Conservation (phyloP, 2,888 invertebrate genomes). For the Sminthurinus aureus region DNA sequence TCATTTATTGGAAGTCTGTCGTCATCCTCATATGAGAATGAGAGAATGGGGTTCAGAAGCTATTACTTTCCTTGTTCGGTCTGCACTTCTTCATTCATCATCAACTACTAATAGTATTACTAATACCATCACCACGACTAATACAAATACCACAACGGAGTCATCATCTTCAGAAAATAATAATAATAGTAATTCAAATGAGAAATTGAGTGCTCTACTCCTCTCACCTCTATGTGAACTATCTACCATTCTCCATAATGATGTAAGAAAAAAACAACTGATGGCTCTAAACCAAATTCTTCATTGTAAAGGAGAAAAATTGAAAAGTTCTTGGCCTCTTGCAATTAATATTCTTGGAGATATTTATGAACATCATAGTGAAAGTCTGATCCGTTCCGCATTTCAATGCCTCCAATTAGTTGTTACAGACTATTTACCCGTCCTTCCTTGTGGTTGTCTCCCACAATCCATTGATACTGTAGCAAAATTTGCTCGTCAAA, state of each 20-base stretch:
- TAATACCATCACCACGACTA: no score
- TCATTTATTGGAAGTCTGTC: constrained; percentile 94
- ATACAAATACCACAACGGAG: constrained; percentile 79
- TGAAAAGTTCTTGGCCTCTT: constrained; percentile 94
- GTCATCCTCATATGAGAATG: constrained; percentile 94
- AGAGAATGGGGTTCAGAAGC: constrained; percentile 98
- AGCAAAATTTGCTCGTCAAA: constrained; percentile 94
- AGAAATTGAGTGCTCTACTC: constrained; percentile 84
- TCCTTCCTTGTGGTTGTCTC: constrained; percentile 91
- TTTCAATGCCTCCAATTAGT: constrained; percentile 96
- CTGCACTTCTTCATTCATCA: constrained; percentile 86
- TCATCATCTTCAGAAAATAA: no score
- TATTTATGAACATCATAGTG: constrained; percentile 90
- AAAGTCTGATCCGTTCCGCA: constrained; percentile 89
- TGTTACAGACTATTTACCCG: constrained; percentile 91
- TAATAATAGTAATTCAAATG: no score
- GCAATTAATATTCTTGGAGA: constrained; percentile 95
- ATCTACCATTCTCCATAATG: constrained; percentile 87
- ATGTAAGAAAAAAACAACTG: constrained; percentile 92
- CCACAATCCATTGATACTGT: constrained; percentile 91
- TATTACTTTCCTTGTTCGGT: constrained; percentile 90
- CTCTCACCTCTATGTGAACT: constrained; percentile 91
- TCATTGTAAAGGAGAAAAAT: constrained; percentile 89
- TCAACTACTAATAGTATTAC: no score
- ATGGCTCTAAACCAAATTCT: constrained; percentile 93